Base-by-base conservation (phyloP, 2,888 invertebrate species). In the Cephus pulcher region DNA sequence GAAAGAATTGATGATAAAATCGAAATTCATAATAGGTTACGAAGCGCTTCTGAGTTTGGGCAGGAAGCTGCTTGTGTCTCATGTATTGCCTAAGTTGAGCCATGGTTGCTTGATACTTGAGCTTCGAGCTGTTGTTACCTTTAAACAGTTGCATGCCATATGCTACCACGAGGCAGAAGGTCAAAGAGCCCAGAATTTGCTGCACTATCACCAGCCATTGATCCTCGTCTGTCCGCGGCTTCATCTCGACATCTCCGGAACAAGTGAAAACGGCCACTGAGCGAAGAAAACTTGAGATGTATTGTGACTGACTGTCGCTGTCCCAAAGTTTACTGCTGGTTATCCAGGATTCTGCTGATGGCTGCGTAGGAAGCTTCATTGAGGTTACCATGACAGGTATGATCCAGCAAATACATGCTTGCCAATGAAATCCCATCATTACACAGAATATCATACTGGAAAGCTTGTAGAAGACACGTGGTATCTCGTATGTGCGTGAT, bases 61-160 rank as follows among this genome's bases (percentile, higher is more conserved):
- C 81, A 0, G 89, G 86, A 9, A 92, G 78, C 75, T 91, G 89
- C 56, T 88, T 90, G 80, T 89, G 87, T 33, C 86, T 85, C 90
- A 92, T 90, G 80, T 91, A 90, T 23, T 90, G 87, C 4, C 84
- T 86, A 6, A 92, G 77, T 37, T 90, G 88, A 3, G 87, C 88
- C 1, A 88, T 83, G 9, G 87, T 86, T 1, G 87, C 81, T 74
- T 90, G 88, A 73, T 90, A 91, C 74, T 86, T 89, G 0, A 90
- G 82, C 23, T 86, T 88, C 4, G 91, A 90, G 12, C 88, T 89
- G 40, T 87, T 87, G 1, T 80, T 77, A 3, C 89, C 88, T 37
- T 88, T 88, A 80, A 88, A 88, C 74, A 88, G 86, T 23, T 87
- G 88, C 87, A 89, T 88, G 11, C 87, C 82, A 1, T 85, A 83